Base-by-base conservation (phyloP, 2,888 invertebrate genomes). In the Phortica magna region DNA sequence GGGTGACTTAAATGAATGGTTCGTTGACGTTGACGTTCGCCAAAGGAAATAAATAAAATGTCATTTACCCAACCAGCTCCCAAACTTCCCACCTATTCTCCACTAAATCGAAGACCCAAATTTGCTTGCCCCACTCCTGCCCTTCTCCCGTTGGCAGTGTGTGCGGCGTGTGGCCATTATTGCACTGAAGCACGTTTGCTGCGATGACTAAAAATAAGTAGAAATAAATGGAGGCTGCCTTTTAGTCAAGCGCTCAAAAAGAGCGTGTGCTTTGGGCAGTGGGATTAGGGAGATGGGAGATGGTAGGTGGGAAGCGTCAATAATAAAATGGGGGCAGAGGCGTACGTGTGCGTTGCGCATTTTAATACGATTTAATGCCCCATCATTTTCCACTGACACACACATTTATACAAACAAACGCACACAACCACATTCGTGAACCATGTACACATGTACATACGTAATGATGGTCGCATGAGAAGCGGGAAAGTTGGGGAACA, bases 331-430 rank as follows among this genome's bases (percentile, higher is more conserved):
- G 10, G 77, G 43, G 48, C 65, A 48, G 53, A 74, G 79, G 81
- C 79, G 81, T 81, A 31, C 31, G 77, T 80, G 82, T 84, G 82
- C 83, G 83, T 81, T 83, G 80, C 83, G 87, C 83, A 84, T 88
- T 88, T 89, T 88, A 85, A 87, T 87, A 84, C 82, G 88, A 87
- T 85, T 88, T 88, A 90, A 88, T 89, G 84, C 78, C 80, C 82
- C 86, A 86, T 85, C 83, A 82, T 87, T 82, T 83, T 78, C 71
- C 76, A 68, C 68, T 31, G 53, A 22, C 70, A 55, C 70, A 55
- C 43, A 17, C 43, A 48, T 10, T 19, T 19, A 73, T 67, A 64
- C 55, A 73, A 22, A 19, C 48, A 31, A 72, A 70, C 76, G 61
- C 74, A 71, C 67, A 53, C 64, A 67, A 68, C 67, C 67, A 43